phyloP scores from a whole-genome alignment of 1,140 invertebrate genomes.

The Papilio helenus region DNA sequence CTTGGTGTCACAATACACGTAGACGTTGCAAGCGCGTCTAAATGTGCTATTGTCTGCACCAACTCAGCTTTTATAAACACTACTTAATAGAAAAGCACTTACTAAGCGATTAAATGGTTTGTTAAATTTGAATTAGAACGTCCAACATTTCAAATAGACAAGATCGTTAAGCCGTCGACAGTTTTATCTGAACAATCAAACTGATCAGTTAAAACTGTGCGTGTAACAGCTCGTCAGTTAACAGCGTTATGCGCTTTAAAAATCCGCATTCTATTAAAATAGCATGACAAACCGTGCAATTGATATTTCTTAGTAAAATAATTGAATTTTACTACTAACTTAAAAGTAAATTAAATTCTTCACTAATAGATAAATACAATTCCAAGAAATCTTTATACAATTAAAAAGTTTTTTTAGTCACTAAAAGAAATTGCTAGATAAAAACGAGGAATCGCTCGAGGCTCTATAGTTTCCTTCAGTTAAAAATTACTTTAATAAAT shows the following conservation, averaged over 20 bases:
- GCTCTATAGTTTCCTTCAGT: not conserved
- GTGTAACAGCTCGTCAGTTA: too few relatives aligned
- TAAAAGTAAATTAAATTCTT: not conserved
- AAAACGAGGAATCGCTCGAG: conserved; percentile 2
- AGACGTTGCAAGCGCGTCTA: not conserved
- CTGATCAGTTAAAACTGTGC: too few relatives aligned
- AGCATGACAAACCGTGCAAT: too few relatives aligned
- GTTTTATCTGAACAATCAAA: too few relatives aligned
- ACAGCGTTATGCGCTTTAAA: too few relatives aligned
- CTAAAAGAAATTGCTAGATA: not conserved
- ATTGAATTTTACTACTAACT: too few relatives aligned
- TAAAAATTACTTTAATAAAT: not conserved
- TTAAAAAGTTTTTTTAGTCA: not conserved
- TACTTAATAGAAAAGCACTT: not conserved
- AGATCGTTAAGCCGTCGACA: too few relatives aligned
- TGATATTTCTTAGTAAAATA: too few relatives aligned
- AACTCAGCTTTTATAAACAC: not conserved
- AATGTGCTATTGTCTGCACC: conserved; percentile 7
- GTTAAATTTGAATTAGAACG: not conserved
- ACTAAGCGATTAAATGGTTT: not conserved
- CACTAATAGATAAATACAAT: not conserved
- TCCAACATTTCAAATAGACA: too few relatives aligned
- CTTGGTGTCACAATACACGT: not conserved
- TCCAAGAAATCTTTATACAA: not conserved
- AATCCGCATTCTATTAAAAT: too few relatives aligned